phyloP scores from a whole-genome alignment of 2,888 invertebrate species.

The Cheilosia urbana region DNA sequence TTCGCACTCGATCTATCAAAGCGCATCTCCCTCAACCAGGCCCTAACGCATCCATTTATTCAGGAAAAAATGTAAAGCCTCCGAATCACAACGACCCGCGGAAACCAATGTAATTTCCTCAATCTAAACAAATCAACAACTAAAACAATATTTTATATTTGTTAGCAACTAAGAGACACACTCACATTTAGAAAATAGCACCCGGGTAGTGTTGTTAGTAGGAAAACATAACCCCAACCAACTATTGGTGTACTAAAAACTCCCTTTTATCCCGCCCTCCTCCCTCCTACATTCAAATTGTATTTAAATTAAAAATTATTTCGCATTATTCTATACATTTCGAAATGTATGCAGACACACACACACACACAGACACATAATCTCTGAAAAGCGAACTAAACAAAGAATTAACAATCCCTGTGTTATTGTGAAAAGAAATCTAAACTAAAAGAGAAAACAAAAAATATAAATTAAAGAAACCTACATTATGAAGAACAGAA shows the following conservation, averaged over 20 bases:
- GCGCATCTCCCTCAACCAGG: conserved; percentile 96
- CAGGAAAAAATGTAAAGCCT: conserved; percentile 92
- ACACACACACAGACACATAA: conserved; percentile 23
- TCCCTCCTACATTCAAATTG: conserved; percentile 20
- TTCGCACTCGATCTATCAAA: conserved; percentile 96
- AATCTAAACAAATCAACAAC: conserved; percentile 56
- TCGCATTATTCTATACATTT: conserved; percentile 35
- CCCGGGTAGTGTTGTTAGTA: conserved; percentile 52
- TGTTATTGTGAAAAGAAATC: conserved; percentile 63
- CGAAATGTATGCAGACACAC: conserved; percentile 37
- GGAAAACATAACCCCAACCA: conserved; percentile 18
- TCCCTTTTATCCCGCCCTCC: conserved; percentile 14
- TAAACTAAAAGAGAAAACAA: conserved; percentile 4
- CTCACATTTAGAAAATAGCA: conserved; percentile 49
- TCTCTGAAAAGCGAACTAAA: conserved; percentile 31
- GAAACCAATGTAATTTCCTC: conserved; percentile 68
- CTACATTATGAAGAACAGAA: conserved; percentile 53
- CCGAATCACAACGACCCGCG: conserved; percentile 1
- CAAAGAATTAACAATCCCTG: conserved; percentile 48
- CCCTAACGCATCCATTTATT: conserved; percentile 97
- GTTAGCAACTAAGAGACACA: conserved; percentile 65
- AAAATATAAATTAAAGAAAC: conserved; percentile 23
- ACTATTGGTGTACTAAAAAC: conserved; percentile 58
- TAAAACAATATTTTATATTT: conserved; percentile 59
- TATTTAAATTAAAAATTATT: conserved; percentile 62